Base-by-base conservation (phyloP, 2,888 invertebrate genomes). In the Pharmacophagus antenor region DNA sequence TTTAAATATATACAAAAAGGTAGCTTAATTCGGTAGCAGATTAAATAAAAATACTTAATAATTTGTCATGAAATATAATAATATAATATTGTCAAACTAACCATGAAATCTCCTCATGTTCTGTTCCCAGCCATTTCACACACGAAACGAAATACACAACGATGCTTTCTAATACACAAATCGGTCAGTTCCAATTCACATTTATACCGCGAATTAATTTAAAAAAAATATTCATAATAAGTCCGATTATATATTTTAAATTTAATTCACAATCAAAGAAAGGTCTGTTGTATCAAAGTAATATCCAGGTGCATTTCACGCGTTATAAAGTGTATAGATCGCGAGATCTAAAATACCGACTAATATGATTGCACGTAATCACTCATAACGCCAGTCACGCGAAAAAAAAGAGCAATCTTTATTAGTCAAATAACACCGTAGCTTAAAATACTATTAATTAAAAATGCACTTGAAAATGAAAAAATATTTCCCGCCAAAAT, bases 61-160 rank as follows among this genome's bases (percentile, higher is more conserved):
- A 25, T 25, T 6, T 27, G 27, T 27, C 8, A 27, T 27, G 27
- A 27, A 8, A 7, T 27, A 27, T 27, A 4, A 10, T 10, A 27
- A 27, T 10, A 8, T 27, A 27, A 27, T 27, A 6, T 0, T 10
- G 27, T 75, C 77, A 72, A 86, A 88, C 87, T 81, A 85, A 88
- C 88, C 88, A 87, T 88, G 86, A 87, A 88, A 88, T 85, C 78
- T 79, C 76, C 75, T 86, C 85, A 85, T 88, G 82, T 84, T 81
- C 74, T 76, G 74, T 80, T 83, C 68, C 72, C 76, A 79, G 79
- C 82, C 86, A 85, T 88, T 84, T 84, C 85, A 81, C 85, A 82
- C 80, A 60, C 61, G 53, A 62, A 67, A 67, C 64, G 78, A 82
- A 80, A 77, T 73, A 73, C 67, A 64, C 65, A 70, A 77, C 76